Base-by-base conservation (phyloP, 1,140 invertebrate species). In the Littorina saxatilis region DNA sequence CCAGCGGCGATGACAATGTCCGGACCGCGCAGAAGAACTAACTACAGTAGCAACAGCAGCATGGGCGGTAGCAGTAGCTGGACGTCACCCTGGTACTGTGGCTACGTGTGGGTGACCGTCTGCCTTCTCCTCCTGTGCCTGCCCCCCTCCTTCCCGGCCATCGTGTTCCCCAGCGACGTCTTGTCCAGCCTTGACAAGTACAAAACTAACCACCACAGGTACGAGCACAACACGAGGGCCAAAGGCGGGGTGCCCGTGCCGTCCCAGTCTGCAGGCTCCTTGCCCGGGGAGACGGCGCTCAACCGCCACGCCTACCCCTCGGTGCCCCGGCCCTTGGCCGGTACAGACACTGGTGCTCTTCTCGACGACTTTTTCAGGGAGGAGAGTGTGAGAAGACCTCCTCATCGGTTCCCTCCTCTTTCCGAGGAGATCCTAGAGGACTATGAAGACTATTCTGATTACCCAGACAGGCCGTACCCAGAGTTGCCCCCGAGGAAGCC, bases 81-180 rank as follows among this genome's bases (percentile, higher is more conserved):
- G 74, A 52, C 50, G 17, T 9, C 35, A n/a, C n/a, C n/a, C n/a
- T n/a, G n/a, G 50, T 47, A 50, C 37, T 35, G 29, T 29, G 74
- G 74, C 3, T 76, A 52, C 23, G 23, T 76, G 74, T 76, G 47
- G 74, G 29, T 55, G 15, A 50, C 50, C 2, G 29, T 76, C 29
- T 58, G 50, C 58, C 32, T 76, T 2, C 29, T 76, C 1, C 35
- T 76, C 20, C 23, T 76, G 52, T 68, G 66, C 39, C 66, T 68
- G 23, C 66, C 66, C 4, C 74, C 74, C 32, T 58, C 74, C 9
- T 76, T 39, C 50, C 23, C 74, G 15, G 74, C 74, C 37, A 23
- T 58, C 29, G 74, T 58, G 3, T 76, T 76, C 37, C 74, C 74
- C 5, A 76, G 58, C 50, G 74, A 76, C 32, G 74, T 76, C 17